Percentiles rank a stretch among this genome's conserved stretches.
phyloP scores from a whole-genome alignment of 2,797 vertebrate species.

The Pseudotriccus pelzelni region DNA sequence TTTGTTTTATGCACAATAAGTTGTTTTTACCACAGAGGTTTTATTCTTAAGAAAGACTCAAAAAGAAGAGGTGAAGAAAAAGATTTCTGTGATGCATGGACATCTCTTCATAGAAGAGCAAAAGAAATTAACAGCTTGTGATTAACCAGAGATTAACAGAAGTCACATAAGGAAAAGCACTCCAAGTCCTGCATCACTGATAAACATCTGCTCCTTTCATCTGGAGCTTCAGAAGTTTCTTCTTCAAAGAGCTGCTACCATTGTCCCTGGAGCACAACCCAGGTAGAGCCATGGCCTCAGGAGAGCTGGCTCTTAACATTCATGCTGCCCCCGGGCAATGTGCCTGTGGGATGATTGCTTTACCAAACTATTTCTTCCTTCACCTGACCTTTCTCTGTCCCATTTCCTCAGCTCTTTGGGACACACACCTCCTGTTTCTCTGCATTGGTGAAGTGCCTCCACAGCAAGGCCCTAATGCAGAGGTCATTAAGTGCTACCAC shows the following conservation, averaged over 20 bases:
- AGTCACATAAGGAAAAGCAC: neutral
- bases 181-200: neutral
- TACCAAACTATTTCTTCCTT: neutral
- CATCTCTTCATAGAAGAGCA: neutral
- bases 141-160: neutral
- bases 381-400: neutral
- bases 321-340: fast-evolving
- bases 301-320: neutral
- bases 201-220: neutral
- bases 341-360: neutral
- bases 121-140: neutral
- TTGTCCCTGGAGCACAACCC: neutral
- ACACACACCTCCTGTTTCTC: neutral
- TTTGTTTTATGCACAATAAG: neutral
- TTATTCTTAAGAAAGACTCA: neutral
- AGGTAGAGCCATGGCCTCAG: neutral
- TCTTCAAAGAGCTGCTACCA: neutral
- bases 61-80: neutral
- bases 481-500: neutral
- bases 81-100: neutral
- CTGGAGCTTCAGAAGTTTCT: neutral
- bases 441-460: neutral
- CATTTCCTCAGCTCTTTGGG: neutral
- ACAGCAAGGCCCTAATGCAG: neutral
- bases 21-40: neutral